Evolutionary conservation across 2,797 vertebrate genomes (phyloP), one percentile per base, ranked within the genome.

Genomic region (Gila robusta): DNA sequence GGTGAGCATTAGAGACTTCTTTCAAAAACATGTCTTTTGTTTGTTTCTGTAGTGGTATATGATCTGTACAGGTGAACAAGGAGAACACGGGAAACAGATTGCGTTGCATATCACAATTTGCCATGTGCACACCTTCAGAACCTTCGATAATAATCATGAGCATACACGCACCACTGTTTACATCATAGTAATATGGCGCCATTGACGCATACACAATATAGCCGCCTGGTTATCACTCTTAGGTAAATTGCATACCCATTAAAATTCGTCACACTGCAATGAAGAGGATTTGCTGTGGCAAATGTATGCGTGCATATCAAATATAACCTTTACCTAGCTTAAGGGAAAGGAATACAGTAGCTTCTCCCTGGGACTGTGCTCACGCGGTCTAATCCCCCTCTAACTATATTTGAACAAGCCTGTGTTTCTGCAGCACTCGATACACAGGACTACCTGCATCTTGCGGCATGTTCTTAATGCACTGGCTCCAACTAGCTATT

Each of bases 391-490:
- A 79, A 88, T 87, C 86, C 83, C 44, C 66, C 56, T 81, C 62
- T 70, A 84, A 66, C 78, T 78, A 56, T 74, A 71, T 87, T 86
- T 87, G 69, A 86, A 72, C 82, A 84, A 79, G 59, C 56, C 67
- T 17, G 64, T 78, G 70, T 85, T 79, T 52, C 35, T 41, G 39
- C 79, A 19, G 62, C 11, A 26, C 59, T 81, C 54, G 14, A 4
- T 52, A 26, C 80, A 44, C 70, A 76, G 82, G 39, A 73, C 39
- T 73, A 79, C 76, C 62, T 86, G 76, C 21, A 23, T 79, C 77
- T 76, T 87, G 80, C 69, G 49, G 69, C 69, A 41, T 19, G 44
- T 69, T 82, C 28, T 64, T 49, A 88, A 87, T 81, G 74, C 47
- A 59, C 49, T 49, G 73, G 72, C 71, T 71, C 80, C 86, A 64